Conservation (phyloP, 1,140 invertebrate species). For the Diplogasteroides magnus region DNA sequence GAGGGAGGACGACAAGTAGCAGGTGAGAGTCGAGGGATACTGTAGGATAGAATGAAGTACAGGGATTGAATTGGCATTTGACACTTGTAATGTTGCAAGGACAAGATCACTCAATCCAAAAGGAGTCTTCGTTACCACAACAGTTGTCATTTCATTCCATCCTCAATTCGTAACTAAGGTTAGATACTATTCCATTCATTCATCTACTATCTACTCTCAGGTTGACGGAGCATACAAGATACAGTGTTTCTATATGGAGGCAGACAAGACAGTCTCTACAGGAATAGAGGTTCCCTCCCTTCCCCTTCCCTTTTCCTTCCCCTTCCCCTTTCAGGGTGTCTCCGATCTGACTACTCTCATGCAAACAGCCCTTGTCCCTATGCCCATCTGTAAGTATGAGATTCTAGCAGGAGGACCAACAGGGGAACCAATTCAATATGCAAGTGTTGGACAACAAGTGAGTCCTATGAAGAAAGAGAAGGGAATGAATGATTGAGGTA, state of each 20-base stretch:
- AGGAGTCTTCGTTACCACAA: constrained; percentile 54
- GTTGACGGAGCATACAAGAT: constrained; percentile 47
- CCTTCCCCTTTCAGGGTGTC: constrained; percentile 6
- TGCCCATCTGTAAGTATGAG: constrained; percentile 54
- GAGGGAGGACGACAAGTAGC: constrained; percentile 50
- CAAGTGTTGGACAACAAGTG: constrained; percentile 53
- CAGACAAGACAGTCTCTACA: constrained; percentile 54
- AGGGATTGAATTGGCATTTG: constrained; percentile 55
- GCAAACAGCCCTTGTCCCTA: constrained; percentile 55
- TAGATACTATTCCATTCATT: constrained; percentile 17
- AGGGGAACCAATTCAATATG: constrained; percentile 53
- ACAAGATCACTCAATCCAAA: constrained; percentile 53
- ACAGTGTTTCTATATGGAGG: constrained; percentile 56
- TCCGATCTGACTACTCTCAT: constrained; percentile 54
- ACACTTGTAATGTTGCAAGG: constrained; percentile 54
- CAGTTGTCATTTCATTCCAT: constrained; percentile 55
- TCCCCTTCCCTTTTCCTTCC: neutral
- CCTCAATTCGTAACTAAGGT: constrained; percentile 55
- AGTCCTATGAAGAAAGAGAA: no score
- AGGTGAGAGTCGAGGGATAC: neutral
- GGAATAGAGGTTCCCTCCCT: constrained; percentile 38
- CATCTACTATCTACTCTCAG: neutral
- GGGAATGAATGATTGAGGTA: no score
- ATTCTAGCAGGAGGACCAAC: constrained; percentile 55
- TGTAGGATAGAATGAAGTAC: constrained; percentile 18